phyloP scores from a whole-genome alignment of 2,113 vertebrate genomes.

The Salvelinus namaycush region DNA sequence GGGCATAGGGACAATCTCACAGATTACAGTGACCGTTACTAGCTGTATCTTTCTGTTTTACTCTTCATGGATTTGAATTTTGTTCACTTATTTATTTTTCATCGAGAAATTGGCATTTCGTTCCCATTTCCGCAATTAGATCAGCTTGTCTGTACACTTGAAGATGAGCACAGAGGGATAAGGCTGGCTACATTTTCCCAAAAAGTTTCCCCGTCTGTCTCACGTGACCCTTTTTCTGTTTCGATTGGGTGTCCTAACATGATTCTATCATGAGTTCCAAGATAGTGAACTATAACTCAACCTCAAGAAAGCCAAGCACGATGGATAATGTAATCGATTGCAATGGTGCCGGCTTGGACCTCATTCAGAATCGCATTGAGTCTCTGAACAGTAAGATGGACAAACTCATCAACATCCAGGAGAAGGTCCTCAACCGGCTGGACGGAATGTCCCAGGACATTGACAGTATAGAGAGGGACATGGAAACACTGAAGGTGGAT shows the following conservation, averaged over 20 bases:
- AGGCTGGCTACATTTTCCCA: slow-evolving; percentile 57
- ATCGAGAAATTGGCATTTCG: not conserved
- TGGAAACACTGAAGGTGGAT: slow-evolving; percentile 77
- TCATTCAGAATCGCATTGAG: slow-evolving; percentile 80
- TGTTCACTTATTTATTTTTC: not conserved
- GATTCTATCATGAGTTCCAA: slow-evolving; percentile 65
- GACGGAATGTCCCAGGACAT: slow-evolving; percentile 83
- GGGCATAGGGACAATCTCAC: slow-evolving; percentile 21
- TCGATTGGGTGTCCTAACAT: slow-evolving; percentile 47
- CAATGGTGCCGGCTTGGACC: slow-evolving; percentile 59
- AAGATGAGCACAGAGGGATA: slow-evolving; percentile 32
- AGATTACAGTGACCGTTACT: not conserved
- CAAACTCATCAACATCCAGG: slow-evolving; percentile 80
- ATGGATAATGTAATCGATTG: slow-evolving; percentile 40
- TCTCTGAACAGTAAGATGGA: slow-evolving; percentile 85
- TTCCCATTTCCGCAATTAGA: slow-evolving; percentile 1
- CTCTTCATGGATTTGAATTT: slow-evolving; percentile 19
- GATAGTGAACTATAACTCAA: slow-evolving; percentile 64
- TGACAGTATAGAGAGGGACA: slow-evolving; percentile 75
- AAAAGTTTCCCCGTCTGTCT: slow-evolving; percentile 45
- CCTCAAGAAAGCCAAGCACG: slow-evolving; percentile 44
- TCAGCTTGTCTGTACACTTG: slow-evolving; percentile 9
- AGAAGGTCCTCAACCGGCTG: slow-evolving; percentile 81
- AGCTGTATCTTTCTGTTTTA: not conserved
- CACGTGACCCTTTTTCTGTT: slow-evolving; percentile 29